Percentiles rank a stretch among this genome's conserved stretches.
Evolutionary conservation across 2,888 invertebrate genomes (phyloP).

Genomic region (Clusia tigrina): DNA sequence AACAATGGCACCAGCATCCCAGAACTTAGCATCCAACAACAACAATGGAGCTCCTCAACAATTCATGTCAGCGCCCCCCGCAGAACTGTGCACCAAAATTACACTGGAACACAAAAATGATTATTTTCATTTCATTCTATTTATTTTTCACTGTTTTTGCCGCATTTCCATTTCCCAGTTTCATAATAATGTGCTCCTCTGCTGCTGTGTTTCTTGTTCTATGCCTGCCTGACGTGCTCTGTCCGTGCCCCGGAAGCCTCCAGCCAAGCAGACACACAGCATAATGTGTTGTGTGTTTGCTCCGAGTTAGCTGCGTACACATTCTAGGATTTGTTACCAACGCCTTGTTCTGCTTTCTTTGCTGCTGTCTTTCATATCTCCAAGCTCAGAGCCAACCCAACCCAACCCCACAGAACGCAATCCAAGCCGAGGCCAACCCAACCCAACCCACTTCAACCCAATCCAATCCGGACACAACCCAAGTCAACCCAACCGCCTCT

Average conservation of each 20-base stretch:
- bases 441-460: not conserved
- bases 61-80: too few relatives aligned
- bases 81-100: conserved; percentile 3
- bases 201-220: not conserved
- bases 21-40: conserved; percentile 13
- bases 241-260: not conserved
- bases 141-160: not conserved
- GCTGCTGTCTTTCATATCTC: not conserved
- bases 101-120: conserved; percentile 19
- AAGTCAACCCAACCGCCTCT: not conserved
- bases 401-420: not conserved
- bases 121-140: conserved; percentile 7
- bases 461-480: not conserved
- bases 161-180: not conserved
- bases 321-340: conserved; percentile 8
- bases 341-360: not conserved
- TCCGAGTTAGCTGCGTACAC: too few relatives aligned
- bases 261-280: not conserved
- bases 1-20: not conserved
- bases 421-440: not conserved
- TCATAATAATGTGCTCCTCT: conserved; percentile 6
- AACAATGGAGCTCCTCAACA: conserved; percentile 11
- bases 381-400: not conserved
- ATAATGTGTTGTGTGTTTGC: conserved; percentile 3
- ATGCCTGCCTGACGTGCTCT: not conserved